Evolutionary conservation across 2,113 vertebrate species (phyloP).

Genomic region (Mustela lutreola): DNA sequence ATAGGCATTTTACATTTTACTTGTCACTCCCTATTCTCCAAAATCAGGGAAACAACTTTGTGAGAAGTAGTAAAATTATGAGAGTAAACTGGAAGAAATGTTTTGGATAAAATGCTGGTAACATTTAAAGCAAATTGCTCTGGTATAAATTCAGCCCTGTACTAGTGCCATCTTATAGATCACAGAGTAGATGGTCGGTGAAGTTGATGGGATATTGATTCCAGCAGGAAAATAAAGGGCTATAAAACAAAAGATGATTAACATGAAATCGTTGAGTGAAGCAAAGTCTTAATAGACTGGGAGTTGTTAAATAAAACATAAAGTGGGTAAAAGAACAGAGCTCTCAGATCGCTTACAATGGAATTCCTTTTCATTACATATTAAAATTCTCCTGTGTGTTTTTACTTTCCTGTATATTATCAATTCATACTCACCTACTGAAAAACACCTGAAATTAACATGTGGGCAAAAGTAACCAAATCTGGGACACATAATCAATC

Average conservation of each 20-base stretch:
- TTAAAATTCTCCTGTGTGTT: constrained; percentile 67
- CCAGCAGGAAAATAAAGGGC: constrained; percentile 64
- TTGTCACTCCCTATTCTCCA: constrained; percentile 42
- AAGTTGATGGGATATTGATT: constrained; percentile 81
- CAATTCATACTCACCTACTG: constrained; percentile 68
- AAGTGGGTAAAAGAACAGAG: neutral
- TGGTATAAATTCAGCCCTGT: constrained; percentile 76
- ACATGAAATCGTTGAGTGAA: constrained; percentile 70
- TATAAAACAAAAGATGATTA: constrained; percentile 82
- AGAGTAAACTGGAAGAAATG: constrained; percentile 77
- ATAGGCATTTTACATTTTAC: neutral
- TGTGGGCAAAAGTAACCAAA: constrained; percentile 72
- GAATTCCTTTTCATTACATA: constrained; percentile 44
- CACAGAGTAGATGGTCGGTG: constrained; percentile 69
- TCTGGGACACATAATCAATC: constrained; percentile 66
- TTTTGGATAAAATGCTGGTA: constrained; percentile 77
- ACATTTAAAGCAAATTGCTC: constrained; percentile 78
- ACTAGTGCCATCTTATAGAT: constrained; percentile 68
- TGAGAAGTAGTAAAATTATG: constrained; percentile 41
- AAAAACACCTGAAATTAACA: constrained; percentile 81
- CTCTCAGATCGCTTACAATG: constrained; percentile 58
- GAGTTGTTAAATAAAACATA: constrained; percentile 80
- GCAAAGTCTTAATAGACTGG: constrained; percentile 70
- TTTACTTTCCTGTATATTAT: constrained; percentile 57
- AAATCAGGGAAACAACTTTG: constrained; percentile 13